Evolutionary conservation across 2,797 vertebrate species (phyloP), one percentile per base, ranked within the genome.

Genomic region (Tragopan temminckii): DNA sequence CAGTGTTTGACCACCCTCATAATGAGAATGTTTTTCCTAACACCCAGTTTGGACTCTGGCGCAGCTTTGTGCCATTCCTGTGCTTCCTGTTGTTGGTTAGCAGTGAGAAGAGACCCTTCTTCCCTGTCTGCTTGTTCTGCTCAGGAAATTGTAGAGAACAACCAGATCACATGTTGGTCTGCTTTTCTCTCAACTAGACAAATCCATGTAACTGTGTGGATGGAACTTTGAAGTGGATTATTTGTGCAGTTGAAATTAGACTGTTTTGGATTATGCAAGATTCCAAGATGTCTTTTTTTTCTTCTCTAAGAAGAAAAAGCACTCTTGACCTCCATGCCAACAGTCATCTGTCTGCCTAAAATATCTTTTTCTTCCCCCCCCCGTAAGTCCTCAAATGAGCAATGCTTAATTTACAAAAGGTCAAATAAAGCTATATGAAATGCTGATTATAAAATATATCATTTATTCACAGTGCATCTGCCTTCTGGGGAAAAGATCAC

Each of bases 401-500:
- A 29, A 4, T 50, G 40, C 33, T 63, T 53, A 36, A 23, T 52
- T 7, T 85, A 6, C 7, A 24, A 0, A 9, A 52, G 4, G 11
- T 50, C 29, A 55, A 1, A 16, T 33, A 20, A 72, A 91, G 40
- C 36, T 67, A 29, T 23, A 36, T 38, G 45, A 64, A 74, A 11
- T 35, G 50, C 23, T 38, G 61, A 9, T 68, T 87, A 45, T 59
- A 31, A 64, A 63, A 53, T 18, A 12, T 18, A 95, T 96, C 25
- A 35, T 92, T 48, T 94, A 88, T 97, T 85, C 36, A 66, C 95
- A 98, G 98, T 98, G 43, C 95, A 98, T 95, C 97, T 99, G 88
- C 98, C 98, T 21, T 98, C 99, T 63, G 99, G 99, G 20, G 99
- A 99, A 80, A 98, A 96, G 94, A 98, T 99, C 93, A 99, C 99